These are phyloP conservation scores for Morbakka virulenta DNA, from an alignment of 30 jellyfish, hydroid and myxozoan species.

Conservation along the genomic window DNA sequence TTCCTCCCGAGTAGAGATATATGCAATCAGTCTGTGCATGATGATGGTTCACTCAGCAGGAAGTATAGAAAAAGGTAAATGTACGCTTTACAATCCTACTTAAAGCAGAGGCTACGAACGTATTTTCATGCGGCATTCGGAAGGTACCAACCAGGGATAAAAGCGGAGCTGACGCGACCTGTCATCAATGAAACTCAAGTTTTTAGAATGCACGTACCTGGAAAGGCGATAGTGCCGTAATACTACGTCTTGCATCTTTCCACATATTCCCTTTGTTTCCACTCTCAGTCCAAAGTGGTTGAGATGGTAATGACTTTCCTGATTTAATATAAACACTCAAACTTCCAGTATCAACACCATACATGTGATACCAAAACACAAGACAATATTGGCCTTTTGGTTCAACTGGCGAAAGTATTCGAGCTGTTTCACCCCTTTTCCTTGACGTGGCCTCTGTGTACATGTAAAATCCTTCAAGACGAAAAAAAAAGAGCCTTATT, in stretches of 20 bases:
- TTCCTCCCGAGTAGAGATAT: too few species aligned
- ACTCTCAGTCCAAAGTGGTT: slow-evolving; percentile 82
- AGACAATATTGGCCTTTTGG: slow-evolving; percentile 68
- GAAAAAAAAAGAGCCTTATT: neutral
- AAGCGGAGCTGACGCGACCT: too few species aligned
- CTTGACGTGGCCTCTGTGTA: slow-evolving; percentile 88
- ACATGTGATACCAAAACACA: slow-evolving; percentile 95
- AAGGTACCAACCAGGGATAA: too few species aligned
- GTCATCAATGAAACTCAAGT: too few species aligned
- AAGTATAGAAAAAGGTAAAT: too few species aligned
- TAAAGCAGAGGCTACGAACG: too few species aligned
- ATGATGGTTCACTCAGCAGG: too few species aligned
- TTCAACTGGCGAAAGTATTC: slow-evolving; percentile 65
- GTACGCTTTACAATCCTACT: too few species aligned
- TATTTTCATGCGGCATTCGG: too few species aligned
- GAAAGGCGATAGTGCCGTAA: slow-evolving; percentile 52
- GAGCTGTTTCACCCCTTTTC: slow-evolving; percentile 78
- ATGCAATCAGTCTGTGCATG: too few species aligned
- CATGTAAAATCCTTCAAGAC: slow-evolving; percentile 72
- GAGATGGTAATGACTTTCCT: slow-evolving; percentile 34
- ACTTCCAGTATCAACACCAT: slow-evolving; percentile 84
- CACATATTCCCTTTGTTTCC: slow-evolving; percentile 88
- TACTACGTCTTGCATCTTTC: slow-evolving; percentile 71
- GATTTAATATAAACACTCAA: slow-evolving; percentile 42
- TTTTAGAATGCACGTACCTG: slow-evolving; percentile 51